Conservation (phyloP, 2,797 vertebrate genomes). For the Chelon labrosus region DNA sequence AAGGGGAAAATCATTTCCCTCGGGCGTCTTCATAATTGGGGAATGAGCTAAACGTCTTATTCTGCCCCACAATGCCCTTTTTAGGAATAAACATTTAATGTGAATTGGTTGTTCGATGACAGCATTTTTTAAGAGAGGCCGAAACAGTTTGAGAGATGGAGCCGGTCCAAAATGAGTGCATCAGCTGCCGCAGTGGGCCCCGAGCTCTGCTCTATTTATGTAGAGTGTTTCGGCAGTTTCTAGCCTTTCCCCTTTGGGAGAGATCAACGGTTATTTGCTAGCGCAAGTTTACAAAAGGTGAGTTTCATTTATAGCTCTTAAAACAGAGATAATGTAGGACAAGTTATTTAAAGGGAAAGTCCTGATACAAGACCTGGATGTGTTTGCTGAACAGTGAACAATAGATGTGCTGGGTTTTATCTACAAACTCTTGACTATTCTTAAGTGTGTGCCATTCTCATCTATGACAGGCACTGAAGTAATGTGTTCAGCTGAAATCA, state of each 20-base stretch:
- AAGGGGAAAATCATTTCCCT: conserved; percentile 57
- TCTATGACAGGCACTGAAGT: not conserved
- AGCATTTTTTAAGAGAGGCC: conserved; percentile 59
- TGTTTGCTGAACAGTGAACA: conserved; percentile 22
- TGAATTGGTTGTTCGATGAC: conserved; percentile 78
- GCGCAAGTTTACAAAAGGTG: conserved; percentile 61
- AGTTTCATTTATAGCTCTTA: conserved; percentile 61
- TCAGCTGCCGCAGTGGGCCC: conserved; percentile 56
- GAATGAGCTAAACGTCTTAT: conserved; percentile 76
- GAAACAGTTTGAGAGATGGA: conserved; percentile 56
- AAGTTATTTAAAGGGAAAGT: conserved; percentile 39
- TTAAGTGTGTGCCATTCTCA: too few relatives aligned
- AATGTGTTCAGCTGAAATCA: not conserved
- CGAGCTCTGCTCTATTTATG: conserved; percentile 61
- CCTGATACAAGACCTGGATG: conserved; percentile 32
- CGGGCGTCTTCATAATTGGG: conserved; percentile 73
- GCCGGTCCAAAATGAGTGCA: conserved; percentile 54
- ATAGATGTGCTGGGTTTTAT: not conserved
- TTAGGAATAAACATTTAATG: conserved; percentile 83
- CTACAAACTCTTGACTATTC: not conserved
- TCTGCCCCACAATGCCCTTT: conserved; percentile 76
- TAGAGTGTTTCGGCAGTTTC: conserved; percentile 44
- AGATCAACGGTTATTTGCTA: conserved; percentile 64
- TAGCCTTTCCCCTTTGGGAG: conserved; percentile 53
- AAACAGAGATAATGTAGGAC: conserved; percentile 48